Conservation (phyloP, 2,888 invertebrate genomes). For the Drosophila limbata region DNA sequence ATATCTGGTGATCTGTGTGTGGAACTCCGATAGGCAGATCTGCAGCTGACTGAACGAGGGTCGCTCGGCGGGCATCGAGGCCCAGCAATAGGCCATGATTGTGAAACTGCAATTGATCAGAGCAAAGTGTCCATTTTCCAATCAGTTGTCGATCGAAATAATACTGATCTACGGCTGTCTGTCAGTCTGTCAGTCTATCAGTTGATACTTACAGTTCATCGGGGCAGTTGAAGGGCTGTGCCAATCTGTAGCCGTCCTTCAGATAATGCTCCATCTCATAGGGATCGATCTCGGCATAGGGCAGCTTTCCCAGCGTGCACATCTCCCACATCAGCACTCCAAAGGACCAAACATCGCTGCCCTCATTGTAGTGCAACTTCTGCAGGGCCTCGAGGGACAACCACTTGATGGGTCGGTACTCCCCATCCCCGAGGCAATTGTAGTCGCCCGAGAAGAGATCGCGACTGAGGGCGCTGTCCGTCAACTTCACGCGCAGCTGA, state of each 20-base stretch:
- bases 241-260: constrained; percentile 94
- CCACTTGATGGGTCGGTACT: constrained; percentile 97
- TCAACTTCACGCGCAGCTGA: constrained; percentile 92
- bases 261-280: constrained; percentile 95
- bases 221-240: constrained; percentile 97
- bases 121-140: constrained; percentile 13
- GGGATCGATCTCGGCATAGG: constrained; percentile 95
- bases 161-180: neutral
- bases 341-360: constrained; percentile 98
- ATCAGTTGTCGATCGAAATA: neutral
- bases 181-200: constrained; percentile 83
- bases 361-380: constrained; percentile 92
- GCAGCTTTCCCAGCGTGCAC: constrained; percentile 95
- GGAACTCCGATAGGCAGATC: constrained; percentile 94
- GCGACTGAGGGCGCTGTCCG: constrained; percentile 94
- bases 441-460: constrained; percentile 97
- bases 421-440: constrained; percentile 96
- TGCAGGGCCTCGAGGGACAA: constrained; percentile 94
- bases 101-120: constrained; percentile 88
- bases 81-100: constrained; percentile 97
- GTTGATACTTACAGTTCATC: constrained; percentile 97
- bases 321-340: constrained; percentile 98
- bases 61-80: constrained; percentile 93
- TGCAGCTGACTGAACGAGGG: constrained; percentile 93
- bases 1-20: constrained; percentile 94